Conservation (phyloP, 1,140 invertebrate genomes). For the Penaeus japonicus region DNA sequence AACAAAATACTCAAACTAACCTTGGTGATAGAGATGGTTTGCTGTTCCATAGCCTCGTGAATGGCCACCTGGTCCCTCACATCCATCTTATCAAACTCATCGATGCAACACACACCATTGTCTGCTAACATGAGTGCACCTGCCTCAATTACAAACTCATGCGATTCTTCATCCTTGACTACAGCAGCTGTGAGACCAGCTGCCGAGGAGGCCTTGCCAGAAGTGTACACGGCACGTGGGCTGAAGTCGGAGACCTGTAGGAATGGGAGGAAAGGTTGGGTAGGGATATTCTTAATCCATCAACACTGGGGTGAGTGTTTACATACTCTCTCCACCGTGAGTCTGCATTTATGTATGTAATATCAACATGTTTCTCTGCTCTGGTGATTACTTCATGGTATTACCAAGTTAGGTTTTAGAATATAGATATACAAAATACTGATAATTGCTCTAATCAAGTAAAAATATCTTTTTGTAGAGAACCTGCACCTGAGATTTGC, state of each 20-base stretch:
- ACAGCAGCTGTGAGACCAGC: constrained; percentile 98
- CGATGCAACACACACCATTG: constrained; percentile 99
- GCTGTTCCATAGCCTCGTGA: constrained; percentile 99
- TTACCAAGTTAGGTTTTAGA: too few species aligned
- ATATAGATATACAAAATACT: too few species aligned
- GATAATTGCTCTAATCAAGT: too few species aligned
- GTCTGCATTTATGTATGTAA: too few species aligned
- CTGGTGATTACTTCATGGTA: too few species aligned
- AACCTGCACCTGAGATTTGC: too few species aligned
- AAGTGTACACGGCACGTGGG: constrained; percentile 96
- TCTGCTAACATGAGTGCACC: constrained; percentile 99
- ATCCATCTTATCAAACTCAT: constrained; percentile 99
- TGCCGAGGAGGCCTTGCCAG: constrained; percentile 96
- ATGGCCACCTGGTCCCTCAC: constrained; percentile 96
- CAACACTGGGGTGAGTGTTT: too few species aligned
- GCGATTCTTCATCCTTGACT: constrained; percentile 95
- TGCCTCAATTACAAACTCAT: constrained; percentile 99
- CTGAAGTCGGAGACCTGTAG: constrained; percentile 88
- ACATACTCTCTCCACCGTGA: too few species aligned
- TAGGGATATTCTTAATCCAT: too few species aligned
- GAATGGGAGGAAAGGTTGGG: constrained; percentile 47
- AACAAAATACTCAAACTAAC: neutral
- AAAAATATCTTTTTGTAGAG: too few species aligned
- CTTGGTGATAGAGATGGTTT: constrained; percentile 98
- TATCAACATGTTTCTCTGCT: too few species aligned